Evolutionary conservation across 37 sponge, comb jelly and placozoan genomes (phyloP), one percentile per base, ranked within the genome.

Genomic region (Oscarella lobularis): DNA sequence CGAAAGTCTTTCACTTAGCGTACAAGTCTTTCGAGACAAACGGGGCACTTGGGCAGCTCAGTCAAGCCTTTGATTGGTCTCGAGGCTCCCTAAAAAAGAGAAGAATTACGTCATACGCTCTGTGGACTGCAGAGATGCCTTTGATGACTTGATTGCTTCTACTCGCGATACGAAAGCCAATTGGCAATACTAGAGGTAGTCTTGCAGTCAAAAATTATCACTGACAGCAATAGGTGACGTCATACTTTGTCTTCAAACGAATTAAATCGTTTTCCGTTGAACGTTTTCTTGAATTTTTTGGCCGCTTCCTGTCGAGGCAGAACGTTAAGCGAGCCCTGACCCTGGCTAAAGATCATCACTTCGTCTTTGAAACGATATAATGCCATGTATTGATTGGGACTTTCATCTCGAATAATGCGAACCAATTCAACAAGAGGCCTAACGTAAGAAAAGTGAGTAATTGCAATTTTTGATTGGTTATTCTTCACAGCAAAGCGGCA

Each of bases 21-120:
- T 48, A 89, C 93, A 67, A 93, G 67, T 39, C 72, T 82, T 67
- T 97, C 98, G 38, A 97, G 73, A 68, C 98, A 97, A 6, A 97
- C 98, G 66, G 98, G 91, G 76, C 98, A 97, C 3, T 77, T 83
- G 2, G 98, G 98, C 31, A 97, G 81, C 68, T 97, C 98, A 2
- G 83, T 84, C 38, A 85, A 70, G 31, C 88, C 85, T 0, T 72
- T 41, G 0, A 38, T 0, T 31, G 83, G 77, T 27, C 79, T 65
- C 5, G 81, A 38, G 3, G 82, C 82, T 2, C 81, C 87, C 39
- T 79, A 66, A 0, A 81, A 77, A 5, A 9, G 20, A n/a, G n/a
- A n/a, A n/a, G n/a, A n/a, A n/a, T n/a, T n/a, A n/a, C n/a, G n/a
- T n/a, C n/a, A n/a, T n/a, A n/a, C n/a, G n/a, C n/a, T n/a, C n/a